Evolutionary conservation across 2,797 vertebrate genomes (phyloP).

Genomic region (Falco biarmicus): DNA sequence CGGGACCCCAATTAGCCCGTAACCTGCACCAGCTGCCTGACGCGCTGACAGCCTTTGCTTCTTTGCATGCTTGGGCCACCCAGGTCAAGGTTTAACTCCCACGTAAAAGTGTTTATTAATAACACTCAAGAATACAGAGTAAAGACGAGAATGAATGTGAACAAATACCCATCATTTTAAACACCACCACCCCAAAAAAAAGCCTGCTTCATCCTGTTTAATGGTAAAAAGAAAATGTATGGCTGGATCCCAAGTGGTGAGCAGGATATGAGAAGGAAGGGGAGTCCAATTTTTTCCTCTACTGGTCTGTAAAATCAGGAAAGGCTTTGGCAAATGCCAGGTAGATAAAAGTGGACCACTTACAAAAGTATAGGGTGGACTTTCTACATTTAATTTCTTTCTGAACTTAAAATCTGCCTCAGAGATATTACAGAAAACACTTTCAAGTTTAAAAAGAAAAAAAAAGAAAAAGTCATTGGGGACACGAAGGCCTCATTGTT

Average conservation of each 20-base stretch:
- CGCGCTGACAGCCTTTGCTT: background rate
- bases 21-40: background rate
- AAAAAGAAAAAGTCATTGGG: background rate
- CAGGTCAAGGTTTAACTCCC: background rate
- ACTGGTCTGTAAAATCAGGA: background rate
- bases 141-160: accelerated
- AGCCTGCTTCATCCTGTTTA: accelerated
- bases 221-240: background rate
- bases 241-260: background rate
- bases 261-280: background rate
- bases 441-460: background rate
- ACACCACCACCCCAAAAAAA: background rate
- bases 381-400: background rate
- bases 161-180: background rate
- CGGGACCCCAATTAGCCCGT: background rate
- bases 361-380: background rate
- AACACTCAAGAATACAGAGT: background rate
- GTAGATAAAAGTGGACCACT: background rate
- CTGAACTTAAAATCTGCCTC: background rate
- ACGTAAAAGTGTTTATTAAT: background rate
- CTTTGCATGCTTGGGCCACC: accelerated
- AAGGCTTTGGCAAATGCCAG: background rate
- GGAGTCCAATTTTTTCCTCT: background rate
- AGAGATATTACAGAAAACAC: background rate
- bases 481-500: slow-evolving; percentile 46